These are phyloP conservation scores for Phortica magna DNA, from an alignment of 2,888 invertebrate species.

Conservation along the genomic window DNA sequence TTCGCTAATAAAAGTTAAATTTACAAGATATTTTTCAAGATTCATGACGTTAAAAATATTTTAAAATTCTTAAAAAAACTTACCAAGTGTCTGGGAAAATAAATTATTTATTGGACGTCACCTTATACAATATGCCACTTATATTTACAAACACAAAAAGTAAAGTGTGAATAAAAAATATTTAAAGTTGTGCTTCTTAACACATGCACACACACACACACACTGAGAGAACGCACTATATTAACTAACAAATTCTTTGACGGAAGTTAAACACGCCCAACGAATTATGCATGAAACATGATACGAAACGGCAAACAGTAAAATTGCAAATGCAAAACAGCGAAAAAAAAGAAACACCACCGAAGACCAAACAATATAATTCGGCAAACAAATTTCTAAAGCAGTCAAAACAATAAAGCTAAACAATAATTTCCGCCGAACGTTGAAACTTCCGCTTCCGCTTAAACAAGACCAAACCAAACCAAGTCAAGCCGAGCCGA, in stretches of 20 bases:
- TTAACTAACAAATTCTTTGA: neutral
- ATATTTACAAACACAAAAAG: neutral
- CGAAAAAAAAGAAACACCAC: neutral
- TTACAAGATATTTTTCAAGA: too few relatives aligned
- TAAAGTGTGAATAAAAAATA: neutral
- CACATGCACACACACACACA: neutral
- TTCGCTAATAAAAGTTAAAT: too few relatives aligned
- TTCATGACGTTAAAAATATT: too few relatives aligned
- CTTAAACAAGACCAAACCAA: conserved; percentile 23
- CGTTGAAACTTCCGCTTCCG: conserved; percentile 67
- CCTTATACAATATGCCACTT: neutral
- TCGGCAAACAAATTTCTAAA: conserved; percentile 66
- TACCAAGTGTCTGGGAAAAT: too few relatives aligned
- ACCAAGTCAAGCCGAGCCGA: neutral
- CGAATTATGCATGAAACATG: conserved; percentile 48
- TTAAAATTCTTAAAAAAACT: too few relatives aligned
- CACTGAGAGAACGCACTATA: neutral
- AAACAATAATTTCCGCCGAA: conserved; percentile 68
- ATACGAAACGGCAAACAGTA: conserved; percentile 33
- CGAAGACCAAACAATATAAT: conserved; percentile 60
- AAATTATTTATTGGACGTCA: too few relatives aligned
- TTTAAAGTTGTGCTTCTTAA: neutral
- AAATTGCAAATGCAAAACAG: neutral
- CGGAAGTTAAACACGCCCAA: conserved; percentile 55
- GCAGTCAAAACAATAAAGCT: conserved; percentile 68